phyloP scores from a whole-genome alignment of 2,797 vertebrate genomes.

The Sebastes itinus region DNA sequence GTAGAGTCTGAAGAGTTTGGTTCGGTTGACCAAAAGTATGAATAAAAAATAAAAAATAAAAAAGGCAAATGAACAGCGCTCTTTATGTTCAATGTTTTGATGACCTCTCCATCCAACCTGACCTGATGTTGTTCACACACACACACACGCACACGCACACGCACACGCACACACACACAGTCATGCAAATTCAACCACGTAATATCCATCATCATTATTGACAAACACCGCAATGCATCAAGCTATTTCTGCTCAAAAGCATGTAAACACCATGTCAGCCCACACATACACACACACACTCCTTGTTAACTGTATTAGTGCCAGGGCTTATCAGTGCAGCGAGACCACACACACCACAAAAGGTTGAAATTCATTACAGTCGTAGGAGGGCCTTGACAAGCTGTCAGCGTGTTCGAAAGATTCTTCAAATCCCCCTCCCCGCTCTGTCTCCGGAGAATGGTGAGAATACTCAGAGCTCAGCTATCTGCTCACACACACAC shows the following conservation, averaged over 20 bases:
- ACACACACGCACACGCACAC: rapidly evolving
- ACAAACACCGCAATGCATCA: conserved; percentile 27
- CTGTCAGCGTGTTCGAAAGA: conserved; percentile 62
- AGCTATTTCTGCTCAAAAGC: conserved; percentile 21
- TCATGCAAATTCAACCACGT: neutral
- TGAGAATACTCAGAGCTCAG: conserved; percentile 17
- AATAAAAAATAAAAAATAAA: neutral
- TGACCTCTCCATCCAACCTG: neutral
- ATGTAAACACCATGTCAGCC: conserved; percentile 30
- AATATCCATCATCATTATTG: conserved; percentile 23
- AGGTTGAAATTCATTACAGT: conserved; percentile 76
- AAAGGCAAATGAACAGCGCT: neutral
- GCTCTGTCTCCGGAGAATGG: conserved; percentile 9
- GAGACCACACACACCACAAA: conserved; percentile 67
- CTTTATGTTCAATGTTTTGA: neutral
- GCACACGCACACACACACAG: neutral
- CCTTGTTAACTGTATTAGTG: conserved; percentile 57
- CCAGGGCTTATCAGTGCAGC: conserved; percentile 54
- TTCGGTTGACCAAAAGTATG: neutral
- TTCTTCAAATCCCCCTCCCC: conserved; percentile 39
- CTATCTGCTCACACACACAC: neutral
- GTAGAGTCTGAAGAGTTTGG: too few relatives aligned
- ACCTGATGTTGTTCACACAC: neutral
- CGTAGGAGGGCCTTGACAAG: conserved; percentile 74
- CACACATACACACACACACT: conserved; percentile 11